A percentile compares a stretch with the other conserved stretches of the same genome.
Evolutionary conservation across 2,888 invertebrate genomes (phyloP).

Genomic region (Geophilus truncorum): DNA sequence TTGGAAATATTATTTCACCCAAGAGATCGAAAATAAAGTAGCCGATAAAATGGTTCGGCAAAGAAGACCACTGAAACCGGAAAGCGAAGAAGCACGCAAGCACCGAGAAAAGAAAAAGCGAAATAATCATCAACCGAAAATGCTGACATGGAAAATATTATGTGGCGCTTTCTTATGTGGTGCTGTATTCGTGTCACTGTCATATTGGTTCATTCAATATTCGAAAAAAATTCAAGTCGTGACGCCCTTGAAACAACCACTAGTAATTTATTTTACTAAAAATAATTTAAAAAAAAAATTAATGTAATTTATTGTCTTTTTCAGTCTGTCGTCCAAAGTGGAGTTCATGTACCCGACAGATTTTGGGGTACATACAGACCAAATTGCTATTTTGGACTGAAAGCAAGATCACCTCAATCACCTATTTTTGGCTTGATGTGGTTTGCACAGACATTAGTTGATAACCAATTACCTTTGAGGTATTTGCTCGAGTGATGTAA

Average conservation of each 20-base stretch:
- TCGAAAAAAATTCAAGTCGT: neutral
- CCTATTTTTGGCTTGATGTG: constrained; percentile 94
- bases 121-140: neutral
- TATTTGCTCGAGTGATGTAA: constrained; percentile 42
- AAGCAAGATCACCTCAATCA: constrained; percentile 81
- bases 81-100: neutral
- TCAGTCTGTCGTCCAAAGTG: constrained; percentile 65
- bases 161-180: neutral
- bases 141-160: neutral
- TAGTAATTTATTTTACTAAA: neutral
- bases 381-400: constrained; percentile 81
- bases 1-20: no score
- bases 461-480: constrained; percentile 66
- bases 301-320: neutral
- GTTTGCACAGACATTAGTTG: constrained; percentile 63
- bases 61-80: neutral
- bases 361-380: constrained; percentile 94
- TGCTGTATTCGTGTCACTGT: neutral
- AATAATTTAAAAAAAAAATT: neutral
- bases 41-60: neutral
- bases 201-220: neutral
- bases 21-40: no score
- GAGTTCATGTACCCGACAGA: constrained; percentile 65
- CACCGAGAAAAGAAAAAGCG: neutral
- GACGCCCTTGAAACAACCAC: neutral